Conservation (phyloP, 2,113 vertebrate species). For the Gopherus flavomarginatus region DNA sequence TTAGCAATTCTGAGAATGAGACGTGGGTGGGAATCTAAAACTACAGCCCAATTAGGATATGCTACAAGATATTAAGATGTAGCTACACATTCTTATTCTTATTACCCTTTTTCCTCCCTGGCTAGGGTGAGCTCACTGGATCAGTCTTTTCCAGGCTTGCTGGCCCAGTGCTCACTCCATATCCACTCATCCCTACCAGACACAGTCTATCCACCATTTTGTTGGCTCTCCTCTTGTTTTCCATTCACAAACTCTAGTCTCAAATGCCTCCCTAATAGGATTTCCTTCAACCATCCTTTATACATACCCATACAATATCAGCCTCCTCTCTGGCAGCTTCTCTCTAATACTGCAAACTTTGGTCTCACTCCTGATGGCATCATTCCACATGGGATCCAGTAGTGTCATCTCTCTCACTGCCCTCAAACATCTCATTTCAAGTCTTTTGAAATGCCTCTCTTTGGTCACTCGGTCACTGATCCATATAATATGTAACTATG, state of each 20-base stretch:
- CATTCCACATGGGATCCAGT: background rate
- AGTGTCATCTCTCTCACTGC: background rate
- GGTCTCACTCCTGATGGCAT: background rate
- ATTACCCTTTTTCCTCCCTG: background rate
- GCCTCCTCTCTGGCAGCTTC: background rate
- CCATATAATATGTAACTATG: no score
- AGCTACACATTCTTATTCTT: background rate
- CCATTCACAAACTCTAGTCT: background rate
- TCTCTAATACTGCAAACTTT: background rate
- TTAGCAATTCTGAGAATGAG: background rate
- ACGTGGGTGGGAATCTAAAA: background rate
- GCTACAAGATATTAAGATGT: background rate
- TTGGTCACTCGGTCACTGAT: background rate
- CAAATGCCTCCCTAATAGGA: background rate
- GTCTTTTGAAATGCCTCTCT: background rate
- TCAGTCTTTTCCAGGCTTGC: background rate
- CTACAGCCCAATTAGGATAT: background rate
- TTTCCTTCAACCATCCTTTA: background rate
- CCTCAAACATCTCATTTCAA: background rate
- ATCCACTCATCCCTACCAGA: background rate
- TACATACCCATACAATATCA: background rate
- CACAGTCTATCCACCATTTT: background rate
- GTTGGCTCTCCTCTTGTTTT: background rate
- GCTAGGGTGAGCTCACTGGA: background rate
- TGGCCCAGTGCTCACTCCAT: background rate